Base-by-base conservation (phyloP, 2,113 vertebrate genomes). In the Vicugna pacos region DNA sequence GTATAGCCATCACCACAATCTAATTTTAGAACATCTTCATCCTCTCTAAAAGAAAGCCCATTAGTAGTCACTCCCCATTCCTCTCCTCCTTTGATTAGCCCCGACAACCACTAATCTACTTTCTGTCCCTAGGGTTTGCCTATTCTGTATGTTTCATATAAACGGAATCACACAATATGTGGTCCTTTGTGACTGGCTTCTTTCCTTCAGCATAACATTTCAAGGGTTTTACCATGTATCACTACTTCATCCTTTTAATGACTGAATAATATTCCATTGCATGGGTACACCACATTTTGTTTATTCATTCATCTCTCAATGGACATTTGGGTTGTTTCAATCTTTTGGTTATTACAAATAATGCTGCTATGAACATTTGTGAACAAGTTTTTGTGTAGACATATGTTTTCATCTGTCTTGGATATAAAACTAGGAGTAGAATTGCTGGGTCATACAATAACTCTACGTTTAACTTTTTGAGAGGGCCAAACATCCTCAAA, bases 381-480 rank as follows among this genome's bases (percentile, higher is more conserved):
- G 48, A 87, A 52, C n/a, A 69, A 60, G 64, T 85, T 79, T 81
- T 62, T 79, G 26, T 54, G n/a, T 62, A 50, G 15, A 87, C 75
- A 48, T 42, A 82, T 24, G 32, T 73, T 73, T 87, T 91, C 50
- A 38, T 20, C 48, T 72, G 65, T 67, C 65, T 86, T 80, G 28
- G 48, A 28, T 60, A 72, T 56, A 87, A 48, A 73, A 17, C 56
- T 72, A 86, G 64, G 17, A 72, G 13, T 73, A 24, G 35, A 92
- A 87, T 10, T 81, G 48, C 14, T 73, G 48, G 26, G 67, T 92
- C 67, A 88, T 28, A 46, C 35, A 10, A 62, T 73, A 69, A 86
- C 19, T 86, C 35, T 42, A 76, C 62, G 58, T 79, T 91, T 91
- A 79, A 95, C 54, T 81, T 73, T 79, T n/a, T 89, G 58, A 81